These are phyloP conservation scores for Myanophis thanlyinensis DNA, from an alignment of 2,113 vertebrate species.

Conservation along the genomic window DNA sequence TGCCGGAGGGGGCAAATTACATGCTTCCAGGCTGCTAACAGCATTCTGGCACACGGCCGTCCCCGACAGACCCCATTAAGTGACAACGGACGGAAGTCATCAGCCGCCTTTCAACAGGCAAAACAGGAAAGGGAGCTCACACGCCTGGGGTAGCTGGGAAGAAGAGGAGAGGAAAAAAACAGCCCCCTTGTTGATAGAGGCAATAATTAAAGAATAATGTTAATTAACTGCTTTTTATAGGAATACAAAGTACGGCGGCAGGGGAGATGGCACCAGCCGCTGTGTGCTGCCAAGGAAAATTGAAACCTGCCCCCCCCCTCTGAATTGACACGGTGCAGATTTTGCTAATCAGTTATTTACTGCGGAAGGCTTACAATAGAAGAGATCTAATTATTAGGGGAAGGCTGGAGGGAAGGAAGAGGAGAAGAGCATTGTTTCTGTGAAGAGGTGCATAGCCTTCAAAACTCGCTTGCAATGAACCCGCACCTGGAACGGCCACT, in stretches of 20 bases:
- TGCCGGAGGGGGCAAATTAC: slow-evolving; percentile 90
- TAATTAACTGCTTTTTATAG: slow-evolving; percentile 82
- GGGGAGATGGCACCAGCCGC: slow-evolving; percentile 55
- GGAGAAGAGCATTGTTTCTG: rapidly evolving
- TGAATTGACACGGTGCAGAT: background rate
- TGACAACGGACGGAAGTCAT: slow-evolving; percentile 87
- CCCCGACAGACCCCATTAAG: slow-evolving; percentile 86
- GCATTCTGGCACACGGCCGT: slow-evolving; percentile 80
- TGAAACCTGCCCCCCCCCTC: background rate
- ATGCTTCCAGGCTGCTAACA: slow-evolving; percentile 86
- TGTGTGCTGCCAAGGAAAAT: background rate
- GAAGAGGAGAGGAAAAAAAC: slow-evolving; percentile 37
- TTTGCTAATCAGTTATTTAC: slow-evolving; percentile 23
- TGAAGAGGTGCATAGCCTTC: rapidly evolving
- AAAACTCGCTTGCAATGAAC: too few species aligned
- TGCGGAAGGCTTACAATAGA: background rate
- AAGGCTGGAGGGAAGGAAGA: too few species aligned
- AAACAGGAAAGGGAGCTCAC: slow-evolving; percentile 71
- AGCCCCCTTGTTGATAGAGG: slow-evolving; percentile 78
- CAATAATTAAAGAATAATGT: slow-evolving; percentile 89
- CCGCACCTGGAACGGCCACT: background rate
- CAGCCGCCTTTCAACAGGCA: slow-evolving; percentile 81
- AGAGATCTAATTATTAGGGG: background rate
- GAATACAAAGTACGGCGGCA: slow-evolving; percentile 62
- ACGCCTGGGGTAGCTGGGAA: slow-evolving; percentile 73